Percentiles rank a stretch among this genome's conserved stretches.
phyloP scores from a whole-genome alignment of 2,797 vertebrate species.

The Craterocephalus amniculus region DNA sequence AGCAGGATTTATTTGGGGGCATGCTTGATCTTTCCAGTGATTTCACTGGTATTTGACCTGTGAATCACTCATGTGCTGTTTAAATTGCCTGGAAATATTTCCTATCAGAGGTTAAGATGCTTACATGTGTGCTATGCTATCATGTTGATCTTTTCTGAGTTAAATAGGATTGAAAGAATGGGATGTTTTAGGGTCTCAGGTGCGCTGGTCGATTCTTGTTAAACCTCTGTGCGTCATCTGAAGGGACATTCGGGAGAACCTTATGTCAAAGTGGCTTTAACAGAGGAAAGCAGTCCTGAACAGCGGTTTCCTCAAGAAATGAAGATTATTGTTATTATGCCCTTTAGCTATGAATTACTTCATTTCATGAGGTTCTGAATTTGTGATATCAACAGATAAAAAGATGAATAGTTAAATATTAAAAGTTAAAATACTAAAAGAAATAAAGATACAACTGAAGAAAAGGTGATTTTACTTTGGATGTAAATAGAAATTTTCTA shows the following conservation, averaged over 20 bases:
- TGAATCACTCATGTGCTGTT: conserved; percentile 18
- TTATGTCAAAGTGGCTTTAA: conserved; percentile 58
- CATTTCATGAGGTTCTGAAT: not conserved
- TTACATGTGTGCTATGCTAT: conserved; percentile 27
- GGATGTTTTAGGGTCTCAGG: conserved; percentile 65
- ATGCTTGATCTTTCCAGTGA: conserved; percentile 28
- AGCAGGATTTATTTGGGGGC: conserved; percentile 18
- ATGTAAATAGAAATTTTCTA: not conserved
- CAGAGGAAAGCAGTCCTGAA: conserved; percentile 5
- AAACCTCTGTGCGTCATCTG: conserved; percentile 53
- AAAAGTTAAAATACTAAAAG: not conserved
- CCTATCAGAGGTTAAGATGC: conserved; percentile 51
- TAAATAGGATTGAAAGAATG: conserved; percentile 27
- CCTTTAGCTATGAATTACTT: not conserved
- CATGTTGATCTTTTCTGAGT: conserved; percentile 24
- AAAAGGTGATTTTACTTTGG: not conserved
- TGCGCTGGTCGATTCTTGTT: conserved; percentile 62
- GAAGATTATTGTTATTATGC: not conserved
- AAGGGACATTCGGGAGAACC: conserved; percentile 29
- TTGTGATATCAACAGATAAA: not conserved
- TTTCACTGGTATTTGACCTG: conserved; percentile 41
- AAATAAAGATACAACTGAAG: not conserved
- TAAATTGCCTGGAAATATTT: conserved; percentile 59
- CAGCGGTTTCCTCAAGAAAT: conserved; percentile 8
- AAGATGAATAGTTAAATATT: too few relatives aligned